Conservation (phyloP, 1,140 invertebrate genomes). For the Belonocnema kinseyi region DNA sequence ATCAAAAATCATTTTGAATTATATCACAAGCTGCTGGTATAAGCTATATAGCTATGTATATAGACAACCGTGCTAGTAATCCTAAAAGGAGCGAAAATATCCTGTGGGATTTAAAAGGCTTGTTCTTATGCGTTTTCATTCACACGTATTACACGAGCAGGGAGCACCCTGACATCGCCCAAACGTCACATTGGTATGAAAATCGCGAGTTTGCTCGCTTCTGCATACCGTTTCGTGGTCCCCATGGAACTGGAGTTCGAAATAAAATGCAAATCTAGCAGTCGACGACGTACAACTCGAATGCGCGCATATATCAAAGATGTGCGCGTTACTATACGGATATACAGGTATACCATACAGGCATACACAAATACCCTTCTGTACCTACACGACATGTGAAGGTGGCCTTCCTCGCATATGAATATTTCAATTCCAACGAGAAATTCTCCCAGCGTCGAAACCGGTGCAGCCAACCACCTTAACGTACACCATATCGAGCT, state of each 20-base stretch:
- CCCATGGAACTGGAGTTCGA: slow-evolving; percentile 51
- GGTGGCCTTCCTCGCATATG: slow-evolving; percentile 42
- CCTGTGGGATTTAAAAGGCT: neutral
- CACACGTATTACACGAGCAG: slow-evolving; percentile 46
- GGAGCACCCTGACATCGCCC: slow-evolving; percentile 45
- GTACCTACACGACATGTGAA: slow-evolving; percentile 26
- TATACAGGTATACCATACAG: slow-evolving; percentile 41
- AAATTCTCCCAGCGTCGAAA: slow-evolving; percentile 49
- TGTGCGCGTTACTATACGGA: slow-evolving; percentile 36
- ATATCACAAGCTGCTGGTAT: no score
- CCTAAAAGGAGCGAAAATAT: slow-evolving; percentile 6
- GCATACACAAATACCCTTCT: neutral
- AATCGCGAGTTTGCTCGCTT: slow-evolving; percentile 55
- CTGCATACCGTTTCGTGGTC: slow-evolving; percentile 53
- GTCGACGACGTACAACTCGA: slow-evolving; percentile 44
- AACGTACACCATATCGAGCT: slow-evolving; percentile 38
- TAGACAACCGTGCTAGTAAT: neutral
- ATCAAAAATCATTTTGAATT: no score
- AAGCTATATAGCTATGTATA: no score
- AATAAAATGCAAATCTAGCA: slow-evolving; percentile 58
- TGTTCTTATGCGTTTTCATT: slow-evolving; percentile 39
- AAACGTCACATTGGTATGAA: slow-evolving; percentile 55
- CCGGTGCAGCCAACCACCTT: slow-evolving; percentile 46
- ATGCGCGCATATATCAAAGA: slow-evolving; percentile 30
- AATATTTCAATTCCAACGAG: slow-evolving; percentile 53